Evolutionary conservation across 2,113 vertebrate genomes (phyloP), one percentile per base, ranked within the genome.

Genomic region (Reinhardtius hippoglossoides): DNA sequence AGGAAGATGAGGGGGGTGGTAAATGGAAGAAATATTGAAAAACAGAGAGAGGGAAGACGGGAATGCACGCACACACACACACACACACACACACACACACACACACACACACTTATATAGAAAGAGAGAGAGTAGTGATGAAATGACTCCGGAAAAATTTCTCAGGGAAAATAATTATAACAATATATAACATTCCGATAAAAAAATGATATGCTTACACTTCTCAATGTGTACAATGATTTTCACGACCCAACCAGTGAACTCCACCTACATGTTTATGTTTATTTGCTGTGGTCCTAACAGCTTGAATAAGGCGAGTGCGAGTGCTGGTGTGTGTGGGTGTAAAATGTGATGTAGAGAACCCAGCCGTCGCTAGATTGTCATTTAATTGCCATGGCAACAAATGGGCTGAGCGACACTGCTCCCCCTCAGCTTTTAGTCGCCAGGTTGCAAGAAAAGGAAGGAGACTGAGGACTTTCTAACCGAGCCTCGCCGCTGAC

Each of bases 311-410:
- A 73, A 79, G 55, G 62, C 21, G 62, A 83, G 46, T 74, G 69
- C 64, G 60, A 52, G 80, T 63, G 73, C 54, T 63, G 58, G 44
- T n/a, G 23, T 48, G 67, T 72, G 89, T 92, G 83, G 87, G 91
- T 71, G 83, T 86, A 54, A 86, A 87, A 83, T 77, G 56, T 60
- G 78, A 87, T 73, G 62, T 24, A 80, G 85, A 82, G 61, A 76
- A 61, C 58, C 78, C 55, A 5, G 12, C 61, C 74, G 73, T 85
- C 54, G 31, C 85, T 84, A 88, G 88, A 92, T 92, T 90, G 92
- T 87, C 90, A 92, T 92, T 89, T 90, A 87, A 86, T 93, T 74
- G 27, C 89, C 88, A 93, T 93, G 86, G 84, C 85, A 92, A 93
- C 87, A 56, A 87, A 84, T 81, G 71, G 82, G 72, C 81, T 42